Evolutionary conservation across 2,888 invertebrate species (phyloP), one percentile per base, ranked within the genome.

Genomic region (Torymus aiolomorphi): DNA sequence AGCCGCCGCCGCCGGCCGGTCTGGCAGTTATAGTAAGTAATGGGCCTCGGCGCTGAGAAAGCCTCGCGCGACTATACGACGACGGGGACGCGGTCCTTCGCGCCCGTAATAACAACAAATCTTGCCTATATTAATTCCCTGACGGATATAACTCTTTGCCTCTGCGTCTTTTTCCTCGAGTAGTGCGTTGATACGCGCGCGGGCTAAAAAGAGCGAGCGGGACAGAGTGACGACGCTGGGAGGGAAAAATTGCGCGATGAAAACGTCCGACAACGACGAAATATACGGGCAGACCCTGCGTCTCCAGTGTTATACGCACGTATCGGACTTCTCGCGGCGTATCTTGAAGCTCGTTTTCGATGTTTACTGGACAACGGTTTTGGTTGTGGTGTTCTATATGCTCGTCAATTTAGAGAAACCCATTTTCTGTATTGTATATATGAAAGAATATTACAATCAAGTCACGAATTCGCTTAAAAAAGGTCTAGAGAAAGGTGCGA

Each of bases 1-100:
- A 77, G 70, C 56, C 87, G 42, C 56, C 87, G 20, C 20, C 2
- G 20, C 20, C 20, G 20, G n/a, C n/a, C n/a, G 72, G 82, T 66
- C 79, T 84, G 89, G 89, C 89, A 90, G 89, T 89, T 90, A 89
- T 88, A 88, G 89, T 89, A 89, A 90, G 88, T 89, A 90, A 90
- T 90, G 89, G 89, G 89, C 88, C 88, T 88, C 87, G 87, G 88
- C 86, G 83, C 88, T 87, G 87, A 88, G 89, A 89, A 89, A 89
- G 86, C 88, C 86, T 86, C 84, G 76, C 70, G 65, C 82, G 57
- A 57, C 72, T 76, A 71, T 65, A 76, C 82, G 80, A 80, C 84
- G 70, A 76, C 76, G 57, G 83, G 65, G 65, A 69, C 80, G 61
- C 57, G 80, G 76, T 80, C 78, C 81, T 82, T 82, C 84, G 82